Conservation (phyloP, 2,797 vertebrate species). For the Lepilemur septentrionalis region DNA sequence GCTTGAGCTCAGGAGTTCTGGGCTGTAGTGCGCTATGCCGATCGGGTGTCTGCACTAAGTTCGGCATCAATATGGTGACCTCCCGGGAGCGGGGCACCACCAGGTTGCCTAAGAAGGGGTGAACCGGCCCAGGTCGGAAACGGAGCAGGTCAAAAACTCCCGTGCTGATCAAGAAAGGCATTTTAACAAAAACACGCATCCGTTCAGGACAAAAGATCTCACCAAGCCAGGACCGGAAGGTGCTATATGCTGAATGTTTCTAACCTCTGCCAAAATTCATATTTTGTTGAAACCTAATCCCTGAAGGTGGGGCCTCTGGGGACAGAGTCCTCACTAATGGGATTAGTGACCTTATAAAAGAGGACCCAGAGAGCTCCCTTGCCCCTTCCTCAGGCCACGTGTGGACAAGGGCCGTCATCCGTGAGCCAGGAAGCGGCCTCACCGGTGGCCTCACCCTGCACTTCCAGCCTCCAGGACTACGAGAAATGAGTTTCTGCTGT, state of each 20-base stretch:
- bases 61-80: too few relatives aligned
- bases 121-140: too few relatives aligned
- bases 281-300: background rate
- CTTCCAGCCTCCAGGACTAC: background rate
- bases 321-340: background rate
- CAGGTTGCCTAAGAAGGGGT: too few relatives aligned
- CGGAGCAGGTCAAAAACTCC: too few relatives aligned
- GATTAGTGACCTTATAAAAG: background rate
- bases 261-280: background rate
- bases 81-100: too few relatives aligned
- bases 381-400: background rate
- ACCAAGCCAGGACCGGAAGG: background rate
- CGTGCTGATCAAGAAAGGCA: too few relatives aligned
- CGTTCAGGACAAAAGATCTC: background rate
- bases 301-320: background rate
- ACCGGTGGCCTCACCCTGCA: background rate
- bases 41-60: too few relatives aligned
- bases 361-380: background rate
- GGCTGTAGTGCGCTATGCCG: too few relatives aligned
- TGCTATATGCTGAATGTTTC: background rate
- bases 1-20: too few relatives aligned
- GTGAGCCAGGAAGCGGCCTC: background rate
- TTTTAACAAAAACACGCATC: background rate
- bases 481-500: background rate
- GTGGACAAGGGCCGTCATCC: background rate